Conservation (phyloP, 2,797 vertebrate species). For the Poeciliopsis presidionis region DNA sequence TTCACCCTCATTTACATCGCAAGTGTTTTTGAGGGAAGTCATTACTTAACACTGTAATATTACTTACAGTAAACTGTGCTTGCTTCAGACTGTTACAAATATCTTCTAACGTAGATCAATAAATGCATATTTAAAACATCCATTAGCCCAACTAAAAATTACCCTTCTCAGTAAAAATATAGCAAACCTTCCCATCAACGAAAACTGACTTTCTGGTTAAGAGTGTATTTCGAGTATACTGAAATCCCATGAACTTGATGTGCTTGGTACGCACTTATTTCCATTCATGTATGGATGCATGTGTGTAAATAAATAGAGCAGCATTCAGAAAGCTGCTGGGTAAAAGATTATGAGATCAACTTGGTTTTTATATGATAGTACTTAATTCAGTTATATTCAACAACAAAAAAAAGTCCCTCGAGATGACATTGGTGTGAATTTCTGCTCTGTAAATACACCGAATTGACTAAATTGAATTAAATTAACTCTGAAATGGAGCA, state of each 20-base stretch:
- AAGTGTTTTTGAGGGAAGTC: conserved; percentile 7
- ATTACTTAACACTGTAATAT: conserved; percentile 9
- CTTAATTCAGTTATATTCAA: not conserved
- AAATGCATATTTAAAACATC: conserved; percentile 4
- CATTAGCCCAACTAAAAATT: not conserved
- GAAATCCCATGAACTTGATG: not conserved
- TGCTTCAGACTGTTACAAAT: conserved; percentile 18
- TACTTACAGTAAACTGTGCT: not conserved
- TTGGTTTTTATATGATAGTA: not conserved
- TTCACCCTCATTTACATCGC: conserved; percentile 15
- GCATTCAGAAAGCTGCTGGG: not conserved
- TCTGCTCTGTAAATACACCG: not conserved
- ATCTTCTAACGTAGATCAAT: conserved; percentile 6
- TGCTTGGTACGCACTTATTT: not conserved
- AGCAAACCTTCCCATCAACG: not conserved
- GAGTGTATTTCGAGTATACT: not conserved
- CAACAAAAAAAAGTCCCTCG: not conserved
- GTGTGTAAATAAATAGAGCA: conserved; percentile 8
- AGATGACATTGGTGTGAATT: not conserved
- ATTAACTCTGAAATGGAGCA: not conserved
- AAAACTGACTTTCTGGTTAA: not conserved
- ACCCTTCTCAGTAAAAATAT: not conserved
- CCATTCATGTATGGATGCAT: not conserved
- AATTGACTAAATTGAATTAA: conserved; percentile 4
- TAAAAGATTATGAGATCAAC: not conserved